Evolutionary conservation across 2,888 invertebrate species (phyloP).

Genomic region (Boloria selene): DNA sequence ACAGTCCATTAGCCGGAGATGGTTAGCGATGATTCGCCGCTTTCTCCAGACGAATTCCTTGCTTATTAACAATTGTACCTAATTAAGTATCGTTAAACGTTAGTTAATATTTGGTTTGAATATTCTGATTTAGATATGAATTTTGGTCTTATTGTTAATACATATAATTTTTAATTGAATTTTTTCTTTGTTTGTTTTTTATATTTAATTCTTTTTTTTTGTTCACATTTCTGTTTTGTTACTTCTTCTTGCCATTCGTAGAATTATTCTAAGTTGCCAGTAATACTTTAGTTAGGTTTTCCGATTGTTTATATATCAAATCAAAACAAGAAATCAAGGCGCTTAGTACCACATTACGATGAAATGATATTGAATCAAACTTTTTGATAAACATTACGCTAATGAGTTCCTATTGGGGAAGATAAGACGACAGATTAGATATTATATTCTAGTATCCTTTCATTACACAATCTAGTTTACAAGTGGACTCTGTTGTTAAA

Average conservation of each 20-base stretch:
- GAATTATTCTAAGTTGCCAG: no score
- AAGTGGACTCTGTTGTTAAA: slow-evolving; percentile 42
- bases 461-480: slow-evolving; percentile 20
- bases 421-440: not conserved
- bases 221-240: not conserved
- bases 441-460: slow-evolving; percentile 22
- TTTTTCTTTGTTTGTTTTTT: not conserved
- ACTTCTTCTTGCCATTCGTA: no score
- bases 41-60: slow-evolving; percentile 39
- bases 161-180: no score
- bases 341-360: no score
- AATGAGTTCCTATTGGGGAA: not conserved
- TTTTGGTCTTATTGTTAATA: no score
- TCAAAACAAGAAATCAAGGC: no score
- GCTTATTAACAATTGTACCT: slow-evolving; percentile 30
- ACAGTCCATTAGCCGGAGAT: slow-evolving; percentile 28
- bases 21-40: slow-evolving; percentile 33
- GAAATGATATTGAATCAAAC: no score
- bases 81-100: slow-evolving; percentile 22
- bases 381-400: no score
- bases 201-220: not conserved
- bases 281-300: no score
- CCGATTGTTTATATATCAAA: no score
- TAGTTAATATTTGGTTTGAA: not conserved
- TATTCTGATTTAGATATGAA: not conserved